Percentiles rank a stretch among this genome's conserved stretches.
Conservation (phyloP, 2,888 invertebrate genomes). For the Anthophora plumipes region DNA sequence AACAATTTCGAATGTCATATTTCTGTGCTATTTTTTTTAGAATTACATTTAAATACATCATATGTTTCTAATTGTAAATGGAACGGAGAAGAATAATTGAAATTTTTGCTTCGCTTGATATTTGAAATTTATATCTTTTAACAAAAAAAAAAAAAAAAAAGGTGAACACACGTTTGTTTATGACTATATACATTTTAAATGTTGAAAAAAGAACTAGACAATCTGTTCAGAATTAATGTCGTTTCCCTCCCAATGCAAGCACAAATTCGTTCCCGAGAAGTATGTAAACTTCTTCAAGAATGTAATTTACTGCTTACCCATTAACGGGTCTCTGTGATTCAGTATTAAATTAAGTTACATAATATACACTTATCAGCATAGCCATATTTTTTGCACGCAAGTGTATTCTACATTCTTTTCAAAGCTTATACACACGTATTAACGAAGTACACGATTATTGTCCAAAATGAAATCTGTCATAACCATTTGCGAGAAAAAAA, state of each 20-base stretch:
- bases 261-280: slow-evolving; percentile 55
- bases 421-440: slow-evolving; percentile 9
- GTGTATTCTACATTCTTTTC: slow-evolving; percentile 55
- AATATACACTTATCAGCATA: slow-evolving; percentile 49
- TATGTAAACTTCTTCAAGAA: slow-evolving; percentile 48
- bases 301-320: slow-evolving; percentile 67
- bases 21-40: slow-evolving; percentile 48
- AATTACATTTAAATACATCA: slow-evolving; percentile 49
- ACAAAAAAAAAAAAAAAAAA: not conserved
- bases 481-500: slow-evolving; percentile 31
- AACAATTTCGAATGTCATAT: slow-evolving; percentile 55
- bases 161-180: not conserved
- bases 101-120: slow-evolving; percentile 13
- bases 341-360: slow-evolving; percentile 78
- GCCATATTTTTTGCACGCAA: slow-evolving; percentile 58
- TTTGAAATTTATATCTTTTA: slow-evolving; percentile 26
- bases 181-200: slow-evolving; percentile 14
- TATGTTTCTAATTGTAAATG: slow-evolving; percentile 32
- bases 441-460: slow-evolving; percentile 21
- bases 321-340: slow-evolving; percentile 73
- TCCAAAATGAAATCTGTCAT: slow-evolving; percentile 44
- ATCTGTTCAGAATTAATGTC: slow-evolving; percentile 39
- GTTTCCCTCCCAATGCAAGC: slow-evolving; percentile 52
- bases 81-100: slow-evolving; percentile 12
- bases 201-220: slow-evolving; percentile 8